A percentile compares a stretch with the other conserved stretches of the same genome.
phyloP scores from a whole-genome alignment of 2,888 invertebrate species.

The Drosophila merina region DNA sequence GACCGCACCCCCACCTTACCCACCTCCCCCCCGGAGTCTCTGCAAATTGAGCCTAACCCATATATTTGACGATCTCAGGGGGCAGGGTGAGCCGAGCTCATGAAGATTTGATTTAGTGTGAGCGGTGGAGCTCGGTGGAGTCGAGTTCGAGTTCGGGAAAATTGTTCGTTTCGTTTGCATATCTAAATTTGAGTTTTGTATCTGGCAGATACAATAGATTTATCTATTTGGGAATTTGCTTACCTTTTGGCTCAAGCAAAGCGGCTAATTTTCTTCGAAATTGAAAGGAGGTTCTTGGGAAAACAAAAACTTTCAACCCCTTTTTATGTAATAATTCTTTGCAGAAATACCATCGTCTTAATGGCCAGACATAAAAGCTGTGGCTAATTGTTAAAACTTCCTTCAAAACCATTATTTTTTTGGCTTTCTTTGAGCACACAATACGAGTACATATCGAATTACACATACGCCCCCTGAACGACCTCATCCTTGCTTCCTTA shows the following conservation, averaged over 20 bases:
- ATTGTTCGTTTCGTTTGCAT: conserved; percentile 62
- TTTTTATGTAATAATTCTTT: not conserved
- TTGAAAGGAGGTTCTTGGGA: conserved; percentile 35
- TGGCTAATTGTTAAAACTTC: conserved; percentile 14
- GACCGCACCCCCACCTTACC: conserved; percentile 3
- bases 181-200: conserved; percentile 68
- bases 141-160: conserved; percentile 35
- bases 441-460: conserved; percentile 35
- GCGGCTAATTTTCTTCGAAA: not conserved
- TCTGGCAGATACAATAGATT: conserved; percentile 50
- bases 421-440: conserved; percentile 2
- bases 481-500: conserved; percentile 36
- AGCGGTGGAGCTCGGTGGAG: conserved; percentile 30
- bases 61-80: conserved; percentile 80
- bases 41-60: conserved; percentile 81
- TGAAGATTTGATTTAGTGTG: conserved; percentile 81
- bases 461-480: conserved; percentile 25
- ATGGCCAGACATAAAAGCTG: conserved; percentile 1
- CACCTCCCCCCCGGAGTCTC: conserved; percentile 13
- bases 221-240: conserved; percentile 47
- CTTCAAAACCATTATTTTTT: not conserved
- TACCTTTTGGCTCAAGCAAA: conserved; percentile 28
- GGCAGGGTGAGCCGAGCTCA: conserved; percentile 62
- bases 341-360: not conserved
- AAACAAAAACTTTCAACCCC: not conserved